phyloP scores from a whole-genome alignment of 2,113 vertebrate genomes.

The Notarius lentiginosus region DNA sequence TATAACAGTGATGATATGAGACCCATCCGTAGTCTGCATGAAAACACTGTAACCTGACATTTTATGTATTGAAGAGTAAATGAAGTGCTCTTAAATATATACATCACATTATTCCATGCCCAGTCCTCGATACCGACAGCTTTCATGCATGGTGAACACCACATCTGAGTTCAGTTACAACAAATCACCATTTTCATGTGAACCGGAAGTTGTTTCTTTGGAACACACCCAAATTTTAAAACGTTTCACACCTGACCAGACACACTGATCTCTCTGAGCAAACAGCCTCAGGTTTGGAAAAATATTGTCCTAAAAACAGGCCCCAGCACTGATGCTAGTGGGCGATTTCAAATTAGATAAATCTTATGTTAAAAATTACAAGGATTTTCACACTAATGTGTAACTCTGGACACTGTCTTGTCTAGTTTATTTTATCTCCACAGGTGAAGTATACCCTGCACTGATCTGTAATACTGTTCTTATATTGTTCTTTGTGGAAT shows the following conservation, averaged over 20 bases:
- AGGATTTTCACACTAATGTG: neutral
- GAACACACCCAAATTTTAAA: conserved; percentile 5
- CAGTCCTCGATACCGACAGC: neutral
- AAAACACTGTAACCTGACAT: neutral
- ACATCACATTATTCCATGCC: neutral
- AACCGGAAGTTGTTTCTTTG: neutral
- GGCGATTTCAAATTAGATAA: conserved; percentile 4
- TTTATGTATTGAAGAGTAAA: neutral
- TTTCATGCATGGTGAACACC: neutral
- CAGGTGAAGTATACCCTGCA: neutral
- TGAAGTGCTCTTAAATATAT: neutral
- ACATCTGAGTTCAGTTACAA: conserved; percentile 8
- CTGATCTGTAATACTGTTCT: neutral
- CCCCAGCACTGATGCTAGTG: neutral
- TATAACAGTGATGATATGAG: neutral
- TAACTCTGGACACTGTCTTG: neutral
- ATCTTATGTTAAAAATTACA: neutral
- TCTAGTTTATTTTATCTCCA: neutral
- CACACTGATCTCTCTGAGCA: neutral
- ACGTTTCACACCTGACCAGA: neutral
- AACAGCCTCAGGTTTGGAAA: conserved; percentile 3
- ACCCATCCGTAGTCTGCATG: neutral
- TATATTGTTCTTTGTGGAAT: neutral
- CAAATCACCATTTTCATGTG: neutral
- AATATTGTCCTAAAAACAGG: neutral